Base-by-base conservation (phyloP, 37 sponge, comb jelly and placozoan genomes). In the Amphimedon queenslandica region DNA sequence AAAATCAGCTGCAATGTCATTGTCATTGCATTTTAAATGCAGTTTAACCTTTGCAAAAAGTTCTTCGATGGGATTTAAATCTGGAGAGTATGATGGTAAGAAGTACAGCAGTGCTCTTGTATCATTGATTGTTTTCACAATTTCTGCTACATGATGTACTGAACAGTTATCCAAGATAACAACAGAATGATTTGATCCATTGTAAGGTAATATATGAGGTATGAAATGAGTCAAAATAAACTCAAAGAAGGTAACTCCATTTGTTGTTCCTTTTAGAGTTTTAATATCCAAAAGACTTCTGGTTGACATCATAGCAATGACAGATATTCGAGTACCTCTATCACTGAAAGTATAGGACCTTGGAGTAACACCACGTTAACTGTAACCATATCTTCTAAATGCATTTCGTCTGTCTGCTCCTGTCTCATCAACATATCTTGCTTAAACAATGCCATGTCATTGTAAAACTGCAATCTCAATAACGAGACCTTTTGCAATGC, bases 111-210 rank as follows among this genome's bases (percentile, higher is more conserved):
- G 51, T 18, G 51, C 51, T 47, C 51, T 73, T 20, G 43, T 31
- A 25, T 80, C 81, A 3, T 51, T 42, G n/a, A 82, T 82, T 20
- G 51, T 31, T 4, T 58, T 29, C 30, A 28, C 47, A 30, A 69
- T 63, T 27, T 35, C 76, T 28, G 53, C 51, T 18, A 58, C 47
- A 38, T 82, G 75, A 38, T 82, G 82, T 21, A 82, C 51, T 40
- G 63, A 61, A 24, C 76, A 74, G 63, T 82, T 82, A 67, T 82
- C 76, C 16, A 82, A n/a, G 21, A 82, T 29, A 3, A 82, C 75
- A 57, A 82, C 75, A 58, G 63, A 68, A 27, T 65, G 10, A 1
- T 57, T 41, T 58, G 68, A 56, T 4, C 82, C 75, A 74, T 82
- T 47, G 57, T 58, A 82, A 33, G 75, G 40, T 61, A 73, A 66